Conservation (phyloP, 2,113 vertebrate species). For the Crotophaga sulcirostris region DNA sequence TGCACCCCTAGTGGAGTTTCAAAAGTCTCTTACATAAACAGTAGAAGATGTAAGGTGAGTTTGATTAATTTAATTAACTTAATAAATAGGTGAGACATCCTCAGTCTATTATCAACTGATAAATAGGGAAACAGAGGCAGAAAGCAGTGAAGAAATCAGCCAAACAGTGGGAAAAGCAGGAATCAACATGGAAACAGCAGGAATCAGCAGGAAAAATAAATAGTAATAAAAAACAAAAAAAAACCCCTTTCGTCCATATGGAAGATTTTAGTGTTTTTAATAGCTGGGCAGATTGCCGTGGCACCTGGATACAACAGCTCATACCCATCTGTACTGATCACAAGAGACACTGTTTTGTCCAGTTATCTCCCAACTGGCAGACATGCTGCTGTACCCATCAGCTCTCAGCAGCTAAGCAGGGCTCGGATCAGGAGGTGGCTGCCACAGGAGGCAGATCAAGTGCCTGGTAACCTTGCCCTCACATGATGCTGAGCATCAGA, state of each 20-base stretch:
- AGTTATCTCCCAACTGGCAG: background rate
- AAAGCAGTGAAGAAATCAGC: background rate
- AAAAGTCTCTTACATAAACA: background rate
- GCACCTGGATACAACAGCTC: rapidly evolving
- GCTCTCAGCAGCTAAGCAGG: background rate
- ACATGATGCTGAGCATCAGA: too few species aligned
- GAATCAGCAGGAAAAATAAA: background rate
- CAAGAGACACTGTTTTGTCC: background rate
- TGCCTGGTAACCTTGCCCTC: background rate
- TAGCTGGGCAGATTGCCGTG: background rate
- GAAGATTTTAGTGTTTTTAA: conserved; percentile 40
- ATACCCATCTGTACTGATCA: background rate
- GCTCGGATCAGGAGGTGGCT: background rate
- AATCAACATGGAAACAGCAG: background rate
- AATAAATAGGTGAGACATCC: background rate
- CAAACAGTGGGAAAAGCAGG: background rate
- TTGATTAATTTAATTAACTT: background rate
- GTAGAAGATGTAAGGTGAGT: background rate
- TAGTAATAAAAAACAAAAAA: background rate
- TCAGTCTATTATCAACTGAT: background rate
- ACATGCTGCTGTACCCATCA: background rate
- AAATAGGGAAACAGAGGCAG: background rate
- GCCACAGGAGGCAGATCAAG: background rate
- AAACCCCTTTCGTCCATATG: background rate
- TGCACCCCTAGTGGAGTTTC: background rate